Conservation (phyloP, 2,113 vertebrate genomes). For the Vulpes vulpes region DNA sequence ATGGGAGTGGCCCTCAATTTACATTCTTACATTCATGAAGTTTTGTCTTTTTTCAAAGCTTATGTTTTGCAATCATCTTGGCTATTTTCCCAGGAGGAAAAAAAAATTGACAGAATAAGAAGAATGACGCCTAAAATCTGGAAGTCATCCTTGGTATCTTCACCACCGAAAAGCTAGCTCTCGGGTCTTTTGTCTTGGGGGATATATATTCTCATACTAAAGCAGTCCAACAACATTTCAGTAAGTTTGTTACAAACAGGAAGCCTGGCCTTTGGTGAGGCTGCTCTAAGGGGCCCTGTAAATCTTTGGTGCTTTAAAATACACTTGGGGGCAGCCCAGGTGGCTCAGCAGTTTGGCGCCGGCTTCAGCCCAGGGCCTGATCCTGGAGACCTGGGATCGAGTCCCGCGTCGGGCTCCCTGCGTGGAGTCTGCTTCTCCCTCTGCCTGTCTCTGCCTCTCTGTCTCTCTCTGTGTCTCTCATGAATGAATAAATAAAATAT, state of each 20-base stretch:
- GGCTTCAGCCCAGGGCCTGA: too few species aligned
- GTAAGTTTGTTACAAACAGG: background rate
- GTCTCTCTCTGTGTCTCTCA: too few species aligned
- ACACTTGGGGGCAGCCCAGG: background rate
- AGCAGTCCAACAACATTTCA: background rate
- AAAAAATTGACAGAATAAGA: background rate
- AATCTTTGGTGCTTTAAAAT: background rate
- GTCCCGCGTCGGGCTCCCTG: too few species aligned
- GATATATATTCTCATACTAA: background rate
- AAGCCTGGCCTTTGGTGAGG: background rate
- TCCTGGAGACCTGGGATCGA: too few species aligned
- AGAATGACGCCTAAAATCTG: background rate
- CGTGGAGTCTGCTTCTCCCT: too few species aligned
- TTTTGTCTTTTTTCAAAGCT: conserved; percentile 43
- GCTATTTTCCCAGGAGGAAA: conserved; percentile 60
- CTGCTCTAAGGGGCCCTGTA: background rate
- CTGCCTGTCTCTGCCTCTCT: too few species aligned
- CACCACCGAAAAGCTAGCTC: background rate
- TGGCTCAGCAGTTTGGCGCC: too few species aligned
- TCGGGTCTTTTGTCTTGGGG: background rate
- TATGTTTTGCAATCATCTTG: conserved; percentile 66
- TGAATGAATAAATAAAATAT: too few species aligned
- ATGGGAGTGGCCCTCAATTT: conserved; percentile 51
- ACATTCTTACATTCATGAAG: conserved; percentile 25
- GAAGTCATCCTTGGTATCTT: background rate